Percentiles rank a stretch among this genome's conserved stretches.
Conservation (phyloP, 2,113 vertebrate genomes). For the Lanius ludovicianus region DNA sequence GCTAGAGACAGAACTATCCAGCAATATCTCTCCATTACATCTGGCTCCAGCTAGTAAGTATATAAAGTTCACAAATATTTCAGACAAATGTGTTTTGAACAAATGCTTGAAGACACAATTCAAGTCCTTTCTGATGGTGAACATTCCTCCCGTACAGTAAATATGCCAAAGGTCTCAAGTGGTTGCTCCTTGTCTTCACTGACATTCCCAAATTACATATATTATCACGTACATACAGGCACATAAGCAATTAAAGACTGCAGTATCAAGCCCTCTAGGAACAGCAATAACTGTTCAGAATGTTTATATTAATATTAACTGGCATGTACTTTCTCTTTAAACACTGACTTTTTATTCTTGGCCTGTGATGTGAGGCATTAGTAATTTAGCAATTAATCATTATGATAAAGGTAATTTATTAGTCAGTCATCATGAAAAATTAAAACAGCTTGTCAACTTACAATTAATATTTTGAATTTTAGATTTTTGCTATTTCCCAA, state of each 20-base stretch:
- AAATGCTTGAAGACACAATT: conserved; percentile 10
- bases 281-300: neutral
- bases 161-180: neutral
- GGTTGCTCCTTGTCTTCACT: neutral
- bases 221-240: neutral
- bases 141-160: neutral
- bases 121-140: neutral
- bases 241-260: conserved; percentile 16
- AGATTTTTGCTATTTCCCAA: conserved; percentile 75
- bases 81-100: neutral
- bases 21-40: neutral
- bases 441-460: conserved; percentile 71
- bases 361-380: conserved; percentile 59
- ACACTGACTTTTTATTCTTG: conserved; percentile 55
- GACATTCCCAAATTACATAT: neutral
- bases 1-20: neutral
- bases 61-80: conserved; percentile 14
- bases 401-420: conserved; percentile 73
- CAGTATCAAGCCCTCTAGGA: conserved; percentile 3
- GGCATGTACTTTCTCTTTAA: conserved; percentile 57
- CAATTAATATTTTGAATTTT: conserved; percentile 78
- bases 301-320: conserved; percentile 58
- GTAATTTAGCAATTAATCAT: conserved; percentile 69
- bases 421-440: conserved; percentile 73
- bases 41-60: neutral